These are phyloP conservation scores for Chaetophractus vellerosus DNA, from an alignment of 2,797 vertebrate species.

Conservation along the genomic window DNA sequence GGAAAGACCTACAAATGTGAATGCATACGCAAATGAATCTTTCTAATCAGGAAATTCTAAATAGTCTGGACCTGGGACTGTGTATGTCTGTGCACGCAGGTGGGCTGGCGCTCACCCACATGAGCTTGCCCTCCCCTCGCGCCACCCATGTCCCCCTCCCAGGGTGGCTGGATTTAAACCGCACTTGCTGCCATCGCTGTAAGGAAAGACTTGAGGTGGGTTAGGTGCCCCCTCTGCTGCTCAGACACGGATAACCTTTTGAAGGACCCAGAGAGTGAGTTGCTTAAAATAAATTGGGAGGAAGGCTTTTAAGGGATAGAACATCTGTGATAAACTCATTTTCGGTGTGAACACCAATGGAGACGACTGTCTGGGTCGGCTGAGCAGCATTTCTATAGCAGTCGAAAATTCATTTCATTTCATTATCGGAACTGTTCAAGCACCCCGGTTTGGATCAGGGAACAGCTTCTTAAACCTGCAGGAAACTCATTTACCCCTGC, in stretches of 20 bases:
- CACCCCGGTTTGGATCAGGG: slow-evolving; percentile 80
- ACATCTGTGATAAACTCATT: slow-evolving; percentile 75
- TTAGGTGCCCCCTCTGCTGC: neutral
- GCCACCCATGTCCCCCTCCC: fast-evolving
- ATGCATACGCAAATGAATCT: slow-evolving; percentile 28
- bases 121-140: neutral
- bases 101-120: neutral
- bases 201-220: neutral
- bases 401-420: slow-evolving; percentile 86
- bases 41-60: slow-evolving; percentile 58
- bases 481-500: slow-evolving; percentile 87
- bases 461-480: slow-evolving; percentile 85
- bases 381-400: slow-evolving; percentile 76
- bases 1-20: slow-evolving; percentile 42
- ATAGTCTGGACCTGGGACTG: neutral
- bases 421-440: slow-evolving; percentile 85
- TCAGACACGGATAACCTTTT: neutral
- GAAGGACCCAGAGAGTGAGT: slow-evolving; percentile 28
- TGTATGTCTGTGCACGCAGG: neutral
- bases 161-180: neutral
- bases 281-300: slow-evolving; percentile 61
- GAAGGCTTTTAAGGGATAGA: slow-evolving; percentile 37
- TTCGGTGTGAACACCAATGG: slow-evolving; percentile 64
- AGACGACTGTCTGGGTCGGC: slow-evolving; percentile 65
- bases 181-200: fast-evolving